phyloP scores from a whole-genome alignment of 1,140 invertebrate species.

The Papilio aristodemus region DNA sequence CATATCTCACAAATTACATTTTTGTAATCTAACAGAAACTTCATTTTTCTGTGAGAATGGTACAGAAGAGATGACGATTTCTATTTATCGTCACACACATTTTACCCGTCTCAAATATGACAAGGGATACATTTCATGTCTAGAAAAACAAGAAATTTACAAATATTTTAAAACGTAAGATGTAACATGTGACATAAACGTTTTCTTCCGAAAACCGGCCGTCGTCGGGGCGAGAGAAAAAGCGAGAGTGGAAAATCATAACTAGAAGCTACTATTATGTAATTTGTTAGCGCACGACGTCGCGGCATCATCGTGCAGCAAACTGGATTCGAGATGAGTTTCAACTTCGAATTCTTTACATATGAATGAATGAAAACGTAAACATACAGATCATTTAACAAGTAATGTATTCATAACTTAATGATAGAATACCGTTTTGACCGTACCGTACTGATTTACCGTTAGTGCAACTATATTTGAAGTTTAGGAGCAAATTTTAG shows the following conservation, averaged over 20 bases:
- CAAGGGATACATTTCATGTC: too few relatives aligned
- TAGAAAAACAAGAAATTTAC: too few relatives aligned
- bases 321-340: conserved; percentile 12
- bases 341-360: neutral
- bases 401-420: neutral
- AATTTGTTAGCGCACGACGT: conserved; percentile 2
- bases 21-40: neutral
- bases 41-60: too few relatives aligned
- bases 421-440: neutral
- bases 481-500: too few relatives aligned
- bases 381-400: conserved; percentile 9
- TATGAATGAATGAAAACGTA: neutral
- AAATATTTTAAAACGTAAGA: neutral
- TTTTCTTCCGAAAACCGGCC: conserved; percentile 23
- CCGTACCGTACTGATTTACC: too few relatives aligned
- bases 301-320: conserved; percentile 9
- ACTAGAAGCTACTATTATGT: conserved; percentile 11
- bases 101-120: too few relatives aligned
- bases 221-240: conserved; percentile 11
- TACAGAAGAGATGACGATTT: too few relatives aligned
- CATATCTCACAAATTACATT: neutral
- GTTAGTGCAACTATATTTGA: neutral
- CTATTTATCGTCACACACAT: too few relatives aligned
- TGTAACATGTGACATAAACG: conserved; percentile 4
- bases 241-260: conserved; percentile 34